Evolutionary conservation across 2,888 invertebrate genomes (phyloP), one percentile per base, ranked within the genome.

Genomic region (Cacoxenus indagator): DNA sequence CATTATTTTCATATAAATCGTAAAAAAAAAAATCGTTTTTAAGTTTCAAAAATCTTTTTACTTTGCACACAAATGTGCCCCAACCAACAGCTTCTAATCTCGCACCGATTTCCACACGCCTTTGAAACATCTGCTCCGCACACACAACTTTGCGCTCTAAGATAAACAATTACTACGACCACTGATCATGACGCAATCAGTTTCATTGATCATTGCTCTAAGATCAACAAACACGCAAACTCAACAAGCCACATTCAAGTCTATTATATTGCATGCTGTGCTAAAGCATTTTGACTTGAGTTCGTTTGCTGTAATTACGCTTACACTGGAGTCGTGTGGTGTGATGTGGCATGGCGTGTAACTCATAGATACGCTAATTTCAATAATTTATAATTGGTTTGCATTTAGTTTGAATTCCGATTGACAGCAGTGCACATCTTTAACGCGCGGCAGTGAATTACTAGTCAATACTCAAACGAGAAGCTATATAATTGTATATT

Each of bases 361-460:
- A 74, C 74, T 70, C 76, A 76, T 71, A 68, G 75, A 75, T 73
- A 75, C 70, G 61, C 54, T 65, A 62, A 75, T 82, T 83, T 82
- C 72, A 82, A 83, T 81, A 81, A 73, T 73, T 66, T 19, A 70
- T 73, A 70, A 78, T 80, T 79, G 83, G 82, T 80, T 81, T 73
- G 75, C 70, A 78, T 70, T n/a, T 78, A 73, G 69, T 59, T 75
- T 57, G 68, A 70, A 68, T 64, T 61, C 61, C 57, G 68, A 48
- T 46, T 24, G 64, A 11, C 54, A 67, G 37, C 24, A 14, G 61
- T 14, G 37, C 27, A 24, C 61, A 61, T 61, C 61, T 31, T 31
- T 9, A 31, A 31, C 31, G 31, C n/a, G n/a, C n/a, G n/a, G n/a
- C n/a, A n/a, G n/a, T n/a, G n/a, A n/a, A n/a, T n/a, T n/a, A n/a